Base-by-base conservation (phyloP, 2,888 invertebrate genomes). In the Marronus borbonicus region DNA sequence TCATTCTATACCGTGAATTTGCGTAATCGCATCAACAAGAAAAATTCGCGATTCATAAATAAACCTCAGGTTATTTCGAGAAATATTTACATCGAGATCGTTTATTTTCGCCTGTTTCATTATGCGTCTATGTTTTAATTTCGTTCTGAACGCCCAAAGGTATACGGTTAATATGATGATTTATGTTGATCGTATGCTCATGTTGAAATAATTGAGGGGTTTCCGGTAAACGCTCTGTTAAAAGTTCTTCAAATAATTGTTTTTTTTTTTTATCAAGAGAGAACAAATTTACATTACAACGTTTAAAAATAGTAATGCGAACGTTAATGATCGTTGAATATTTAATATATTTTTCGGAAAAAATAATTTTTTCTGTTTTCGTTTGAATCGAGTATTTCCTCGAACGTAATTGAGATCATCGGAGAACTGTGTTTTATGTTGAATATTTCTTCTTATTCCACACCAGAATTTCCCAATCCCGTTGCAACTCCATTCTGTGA, bases 1-100 rank as follows among this genome's bases (percentile, higher is more conserved):
- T 62, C 20, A 20, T 58, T 62, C 24, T 62, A 28, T 62, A 31
- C 4, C 62, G 62, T 31, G 28, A 62, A 62, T 62, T 62, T 62
- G 62, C 62, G 62, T 62, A 62, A 62, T 62, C 62, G 14, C n/a
- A 24, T 62, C 62, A 12, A 14, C 28, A 62, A 62, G 36, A 62
- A 62, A 62, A 62, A 62, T 62, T 62, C 62, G 62, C 62, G 28
- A 28, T 62, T 28, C 62, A 28, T 62, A 62, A 62, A 62, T 28
- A 62, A 62, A 62, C 28, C 55, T 55, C 17, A 31, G 31, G 62
- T 31, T 62, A 62, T 62, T 62, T 62, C 62, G 31, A 62, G 62
- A 62, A 62, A 62, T 62, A 62, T 62, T 62, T 62, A 62, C 62
- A 62, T 62, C 55, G n/a, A 55, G 28, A 14, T 28, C 28, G 31